phyloP scores from a whole-genome alignment of 2,113 vertebrate species.

The Otis tarda region DNA sequence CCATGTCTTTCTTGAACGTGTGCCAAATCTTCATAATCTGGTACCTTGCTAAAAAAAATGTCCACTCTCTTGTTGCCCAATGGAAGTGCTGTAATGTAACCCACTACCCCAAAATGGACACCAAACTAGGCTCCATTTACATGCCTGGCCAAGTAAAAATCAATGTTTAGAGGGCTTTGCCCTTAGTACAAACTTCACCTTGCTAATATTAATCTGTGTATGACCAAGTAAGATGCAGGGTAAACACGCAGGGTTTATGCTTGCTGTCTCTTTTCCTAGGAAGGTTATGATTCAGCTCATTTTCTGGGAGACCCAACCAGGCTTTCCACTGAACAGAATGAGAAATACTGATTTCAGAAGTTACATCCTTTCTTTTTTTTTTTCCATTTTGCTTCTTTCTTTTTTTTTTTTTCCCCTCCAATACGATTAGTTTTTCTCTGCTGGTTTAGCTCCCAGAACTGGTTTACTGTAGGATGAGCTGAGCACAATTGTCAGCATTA shows the following conservation, averaged over 20 bases:
- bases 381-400: no score
- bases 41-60: neutral
- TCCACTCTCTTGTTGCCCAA: neutral
- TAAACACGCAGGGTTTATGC: neutral
- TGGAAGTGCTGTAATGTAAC: neutral
- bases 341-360: neutral
- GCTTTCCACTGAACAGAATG: neutral
- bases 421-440: neutral
- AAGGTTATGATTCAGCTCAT: neutral
- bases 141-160: neutral
- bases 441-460: conserved; percentile 4
- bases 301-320: neutral
- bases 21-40: neutral
- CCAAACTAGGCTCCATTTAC: neutral
- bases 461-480: neutral
- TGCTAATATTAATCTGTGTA: neutral
- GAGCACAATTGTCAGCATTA: neutral
- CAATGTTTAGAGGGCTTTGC: neutral
- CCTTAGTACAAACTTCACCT: neutral
- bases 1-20: neutral
- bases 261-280: neutral
- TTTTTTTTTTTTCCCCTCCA: neutral
- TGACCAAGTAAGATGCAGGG: neutral
- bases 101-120: neutral
- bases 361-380: neutral